phyloP scores from a whole-genome alignment of 1,140 invertebrate genomes.

The Papilio polyxenes region DNA sequence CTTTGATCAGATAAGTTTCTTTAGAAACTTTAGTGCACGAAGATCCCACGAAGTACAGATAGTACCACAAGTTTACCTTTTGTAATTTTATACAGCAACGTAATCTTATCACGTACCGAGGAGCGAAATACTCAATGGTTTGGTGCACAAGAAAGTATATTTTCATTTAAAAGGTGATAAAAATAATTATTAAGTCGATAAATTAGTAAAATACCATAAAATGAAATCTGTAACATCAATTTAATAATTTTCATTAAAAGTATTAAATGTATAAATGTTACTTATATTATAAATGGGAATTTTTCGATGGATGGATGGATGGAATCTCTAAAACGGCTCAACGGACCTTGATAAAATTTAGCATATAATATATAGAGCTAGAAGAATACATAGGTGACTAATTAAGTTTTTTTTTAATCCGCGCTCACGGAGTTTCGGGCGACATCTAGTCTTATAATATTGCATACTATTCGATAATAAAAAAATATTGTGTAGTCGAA shows the following conservation, averaged over 20 bases:
- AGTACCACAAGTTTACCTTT: not conserved
- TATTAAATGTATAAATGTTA: no score
- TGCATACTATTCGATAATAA: not conserved
- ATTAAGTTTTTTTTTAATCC: no score
- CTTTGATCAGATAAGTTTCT: slow-evolving; percentile 21
- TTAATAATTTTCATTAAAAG: no score
- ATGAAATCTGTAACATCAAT: not conserved
- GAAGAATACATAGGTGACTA: no score
- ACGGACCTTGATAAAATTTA: no score
- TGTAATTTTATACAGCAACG: slow-evolving; percentile 7
- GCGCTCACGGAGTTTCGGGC: no score
- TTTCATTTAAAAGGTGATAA: not conserved
- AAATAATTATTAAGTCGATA: not conserved
- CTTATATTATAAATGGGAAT: no score
- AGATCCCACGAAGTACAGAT: not conserved
- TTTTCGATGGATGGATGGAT: no score
- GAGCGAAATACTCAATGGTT: not conserved
- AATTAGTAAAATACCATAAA: not conserved
- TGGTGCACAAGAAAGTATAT: not conserved
- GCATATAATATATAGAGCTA: no score
- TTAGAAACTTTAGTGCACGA: slow-evolving; percentile 12
- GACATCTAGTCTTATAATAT: not conserved
- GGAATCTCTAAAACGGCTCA: no score
- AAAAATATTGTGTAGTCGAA: not conserved
- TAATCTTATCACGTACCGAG: not conserved